Percentiles rank a stretch among this genome's conserved stretches.
These are phyloP conservation scores for Auanema sp. DNA, from an alignment of 2,888 invertebrate species.

Conservation along the genomic window DNA sequence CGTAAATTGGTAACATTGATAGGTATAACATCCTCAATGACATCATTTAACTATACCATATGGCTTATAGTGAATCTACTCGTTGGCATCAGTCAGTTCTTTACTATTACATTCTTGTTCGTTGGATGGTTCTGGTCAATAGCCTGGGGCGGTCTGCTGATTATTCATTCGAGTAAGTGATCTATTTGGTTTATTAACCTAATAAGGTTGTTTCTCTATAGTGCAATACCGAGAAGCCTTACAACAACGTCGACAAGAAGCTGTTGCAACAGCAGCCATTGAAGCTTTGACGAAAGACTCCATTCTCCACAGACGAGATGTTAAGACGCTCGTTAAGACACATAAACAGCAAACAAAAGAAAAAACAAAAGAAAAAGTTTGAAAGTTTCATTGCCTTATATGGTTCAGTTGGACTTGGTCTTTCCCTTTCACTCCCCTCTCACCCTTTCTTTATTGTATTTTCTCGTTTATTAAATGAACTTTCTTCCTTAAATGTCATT, in stretches of 20 bases:
- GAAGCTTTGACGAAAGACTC: conserved; percentile 64
- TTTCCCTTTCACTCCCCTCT: too few species aligned
- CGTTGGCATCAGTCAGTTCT: conserved; percentile 84
- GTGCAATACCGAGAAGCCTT: conserved; percentile 64
- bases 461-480: conserved; percentile 3
- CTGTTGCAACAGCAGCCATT: conserved; percentile 63
- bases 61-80: conserved; percentile 62
- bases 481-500: too few species aligned
- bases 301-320: conserved; percentile 62
- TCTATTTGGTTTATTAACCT: background rate
- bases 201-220: conserved; percentile 16
- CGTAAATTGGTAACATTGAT: conserved; percentile 71
- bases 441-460: too few species aligned
- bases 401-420: too few species aligned
- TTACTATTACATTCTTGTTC: conserved; percentile 86
- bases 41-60: too few species aligned
- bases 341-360: conserved; percentile 47
- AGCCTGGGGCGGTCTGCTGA: conserved; percentile 93
- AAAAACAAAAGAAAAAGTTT: conserved; percentile 17
- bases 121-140: conserved; percentile 93
- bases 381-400: too few species aligned
- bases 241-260: conserved; percentile 61
- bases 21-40: conserved; percentile 16
- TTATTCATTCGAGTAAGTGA: conserved; percentile 79
- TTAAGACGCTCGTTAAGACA: conserved; percentile 56